Evolutionary conservation across 92 coral and sea anemone species (phyloP), one percentile per base, ranked within the genome.

Genomic region (Heteractis magnifica): DNA sequence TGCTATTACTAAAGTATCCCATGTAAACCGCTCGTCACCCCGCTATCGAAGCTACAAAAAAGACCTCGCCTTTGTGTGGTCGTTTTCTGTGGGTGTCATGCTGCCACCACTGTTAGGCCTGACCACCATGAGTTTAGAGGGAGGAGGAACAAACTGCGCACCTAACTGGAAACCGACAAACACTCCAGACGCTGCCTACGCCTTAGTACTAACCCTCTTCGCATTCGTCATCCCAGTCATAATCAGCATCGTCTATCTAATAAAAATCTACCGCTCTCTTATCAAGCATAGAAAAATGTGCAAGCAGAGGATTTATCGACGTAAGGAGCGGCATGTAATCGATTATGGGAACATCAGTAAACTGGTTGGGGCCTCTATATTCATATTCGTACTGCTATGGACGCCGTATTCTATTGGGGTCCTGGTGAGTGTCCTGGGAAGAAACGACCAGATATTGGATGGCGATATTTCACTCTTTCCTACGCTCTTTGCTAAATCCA

Each of bases 101-200:
- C 49, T 89, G 4, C 91, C 91, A 19, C 84, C 88, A 14, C 16
- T 76, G 55, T n/a, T 77, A 11, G 91, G 91, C 0, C 65, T 85
- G 41, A 86, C 88, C 3, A 71, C 86, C 21, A 89, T 85, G 52
- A 70, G 73, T 0, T 49, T 78, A 0, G 91, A 89, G 50, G 89
- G 86, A 0, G 91, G 88, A 4, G 62, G 68, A 13, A 85, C 88
- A 4, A 81, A 89, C 44, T 89, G 91, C 78, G 91, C 89, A 3
- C 91, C 91, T 0, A 76, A 89, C 77, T 89, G 91, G 91, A 83
- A 85, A 12, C 77, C 89, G 12, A 51, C 58, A 5, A 56, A 13
- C 48, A 77, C 78, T 18, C 56, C 51, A 64, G 85, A 81, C 18
- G 41, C 82, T 1, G 52, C 51, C 50, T 87, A 87, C 53, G 86